Evolutionary conservation across 2,113 vertebrate species (phyloP).

Genomic region (Lycocorax pyrrhopterus): DNA sequence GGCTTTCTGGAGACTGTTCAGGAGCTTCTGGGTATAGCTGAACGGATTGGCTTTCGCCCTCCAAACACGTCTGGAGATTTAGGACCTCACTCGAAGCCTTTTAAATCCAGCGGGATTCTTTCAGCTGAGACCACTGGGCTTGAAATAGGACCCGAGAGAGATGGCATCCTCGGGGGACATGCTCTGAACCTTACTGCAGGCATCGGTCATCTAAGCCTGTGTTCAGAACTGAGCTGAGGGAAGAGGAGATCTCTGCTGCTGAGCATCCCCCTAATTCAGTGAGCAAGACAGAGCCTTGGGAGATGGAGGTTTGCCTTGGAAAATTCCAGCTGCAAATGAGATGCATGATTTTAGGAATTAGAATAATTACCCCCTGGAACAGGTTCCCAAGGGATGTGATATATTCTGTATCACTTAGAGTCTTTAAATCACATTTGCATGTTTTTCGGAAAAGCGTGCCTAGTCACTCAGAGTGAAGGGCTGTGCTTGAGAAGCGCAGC

Average conservation of each 20-base stretch:
- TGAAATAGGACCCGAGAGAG: not conserved
- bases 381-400: conserved; percentile 46
- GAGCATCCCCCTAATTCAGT: not conserved
- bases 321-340: conserved; percentile 59
- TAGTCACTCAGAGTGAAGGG: not conserved
- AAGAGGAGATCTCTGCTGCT: not conserved
- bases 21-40: not conserved
- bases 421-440: conserved; percentile 62
- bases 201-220: not conserved
- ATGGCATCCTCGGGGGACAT: rapidly evolving
- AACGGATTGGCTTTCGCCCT: not conserved
- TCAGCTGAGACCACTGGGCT: not conserved
- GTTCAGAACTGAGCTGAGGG: not conserved
- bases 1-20: not conserved
- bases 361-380: conserved; percentile 60
- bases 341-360: conserved; percentile 56
- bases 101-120: not conserved
- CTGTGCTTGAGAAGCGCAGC: not conserved
- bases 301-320: conserved; percentile 16
- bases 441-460: conserved; percentile 15
- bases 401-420: conserved; percentile 54
- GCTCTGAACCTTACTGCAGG: not conserved
- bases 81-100: not conserved
- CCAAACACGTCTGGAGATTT: not conserved
- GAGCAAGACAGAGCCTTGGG: not conserved